Evolutionary conservation across 2,113 vertebrate species (phyloP).

Genomic region (Syngnathus floridae): DNA sequence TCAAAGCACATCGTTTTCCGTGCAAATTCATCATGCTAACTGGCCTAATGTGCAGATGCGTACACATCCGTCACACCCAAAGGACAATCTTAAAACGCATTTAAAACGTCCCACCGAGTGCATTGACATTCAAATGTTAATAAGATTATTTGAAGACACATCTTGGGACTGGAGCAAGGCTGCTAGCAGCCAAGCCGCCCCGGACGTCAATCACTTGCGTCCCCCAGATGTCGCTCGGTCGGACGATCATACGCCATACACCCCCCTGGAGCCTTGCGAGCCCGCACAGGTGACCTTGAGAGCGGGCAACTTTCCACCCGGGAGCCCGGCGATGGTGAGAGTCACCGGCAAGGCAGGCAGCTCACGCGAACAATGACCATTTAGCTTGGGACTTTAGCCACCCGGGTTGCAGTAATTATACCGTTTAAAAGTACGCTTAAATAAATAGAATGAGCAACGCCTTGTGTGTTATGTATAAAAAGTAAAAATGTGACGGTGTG

Average conservation of each 20-base stretch:
- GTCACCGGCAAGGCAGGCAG: background rate
- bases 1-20: slow-evolving; percentile 16
- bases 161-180: background rate
- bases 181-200: background rate
- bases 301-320: slow-evolving; percentile 29
- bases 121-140: background rate
- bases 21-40: slow-evolving; percentile 12
- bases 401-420: background rate
- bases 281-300: slow-evolving; percentile 62
- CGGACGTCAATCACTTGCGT: slow-evolving; percentile 37
- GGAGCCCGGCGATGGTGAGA: slow-evolving; percentile 14
- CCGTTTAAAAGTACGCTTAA: background rate
- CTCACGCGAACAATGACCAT: slow-evolving; percentile 1
- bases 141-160: background rate
- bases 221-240: slow-evolving; percentile 41
- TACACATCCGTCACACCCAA: slow-evolving; percentile 12
- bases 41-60: slow-evolving; percentile 14
- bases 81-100: background rate
- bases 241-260: slow-evolving; percentile 27
- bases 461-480: background rate
- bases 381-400: background rate
- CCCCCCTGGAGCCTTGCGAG: background rate
- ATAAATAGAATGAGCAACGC: background rate
- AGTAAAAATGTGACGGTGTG: background rate
- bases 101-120: background rate